These are phyloP conservation scores for Palloptera scutellata DNA, from an alignment of 2,888 invertebrate species.

Conservation along the genomic window DNA sequence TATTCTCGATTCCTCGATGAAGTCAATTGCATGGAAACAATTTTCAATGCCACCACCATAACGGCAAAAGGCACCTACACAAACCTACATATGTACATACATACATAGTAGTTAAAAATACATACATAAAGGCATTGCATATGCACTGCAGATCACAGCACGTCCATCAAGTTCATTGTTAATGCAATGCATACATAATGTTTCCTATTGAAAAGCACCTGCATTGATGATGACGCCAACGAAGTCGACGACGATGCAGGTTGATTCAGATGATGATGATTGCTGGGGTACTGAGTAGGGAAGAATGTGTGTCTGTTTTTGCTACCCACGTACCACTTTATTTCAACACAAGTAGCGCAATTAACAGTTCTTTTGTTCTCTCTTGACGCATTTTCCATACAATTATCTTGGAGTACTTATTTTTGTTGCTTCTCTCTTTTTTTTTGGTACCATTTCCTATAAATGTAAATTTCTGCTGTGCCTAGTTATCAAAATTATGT, in stretches of 20 bases:
- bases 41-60: not conserved
- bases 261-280: not conserved
- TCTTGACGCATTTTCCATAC: constrained; percentile 34
- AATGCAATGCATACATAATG: not conserved
- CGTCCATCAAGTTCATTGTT: not conserved
- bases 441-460: no score
- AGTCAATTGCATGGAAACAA: constrained; percentile 6
- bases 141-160: no score
- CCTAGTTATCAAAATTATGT: no score
- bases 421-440: no score
- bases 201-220: not conserved
- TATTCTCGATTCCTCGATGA: not conserved
- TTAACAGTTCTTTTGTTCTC: constrained; percentile 58
- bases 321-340: not conserved
- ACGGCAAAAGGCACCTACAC: not conserved
- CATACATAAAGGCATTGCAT: not conserved
- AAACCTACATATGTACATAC: not conserved
- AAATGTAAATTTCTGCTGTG: no score
- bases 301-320: not conserved
- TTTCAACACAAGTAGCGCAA: constrained; percentile 56
- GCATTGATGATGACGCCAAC: not conserved
- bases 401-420: constrained; percentile 24
- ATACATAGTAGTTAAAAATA: not conserved
- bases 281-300: not conserved
- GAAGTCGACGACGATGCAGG: not conserved